Evolutionary conservation across 2,797 vertebrate genomes (phyloP).

Genomic region (Halcyon leucocephala): DNA sequence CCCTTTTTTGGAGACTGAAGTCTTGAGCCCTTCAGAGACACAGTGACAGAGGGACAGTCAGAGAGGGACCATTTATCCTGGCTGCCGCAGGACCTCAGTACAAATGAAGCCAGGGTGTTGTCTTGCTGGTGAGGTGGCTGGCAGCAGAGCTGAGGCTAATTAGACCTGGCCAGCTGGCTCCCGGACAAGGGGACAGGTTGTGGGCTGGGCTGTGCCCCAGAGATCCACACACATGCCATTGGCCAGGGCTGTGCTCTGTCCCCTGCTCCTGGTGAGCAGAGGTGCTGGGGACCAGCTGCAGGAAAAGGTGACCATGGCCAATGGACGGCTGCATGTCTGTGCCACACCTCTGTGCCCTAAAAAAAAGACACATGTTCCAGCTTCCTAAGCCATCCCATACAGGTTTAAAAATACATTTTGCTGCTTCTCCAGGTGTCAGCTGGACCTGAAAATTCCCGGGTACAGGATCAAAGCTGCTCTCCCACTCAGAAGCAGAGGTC

Average conservation of each 20-base stretch:
- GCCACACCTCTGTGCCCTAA: neutral
- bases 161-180: neutral
- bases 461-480: neutral
- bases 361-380: rapidly evolving
- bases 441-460: neutral
- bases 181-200: neutral
- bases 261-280: rapidly evolving
- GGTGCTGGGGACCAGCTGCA: neutral
- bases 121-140: rapidly evolving
- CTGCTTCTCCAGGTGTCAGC: neutral
- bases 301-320: neutral
- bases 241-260: rapidly evolving
- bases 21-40: neutral
- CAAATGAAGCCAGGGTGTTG: rapidly evolving
- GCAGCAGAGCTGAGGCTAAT: neutral
- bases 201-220: rapidly evolving
- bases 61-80: neutral
- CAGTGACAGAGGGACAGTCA: neutral
- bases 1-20: neutral
- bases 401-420: neutral
- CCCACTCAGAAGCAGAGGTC: neutral
- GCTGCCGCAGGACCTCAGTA: neutral
- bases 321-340: rapidly evolving
- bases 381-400: neutral
- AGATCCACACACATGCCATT: rapidly evolving